Conservation (phyloP, 2,888 invertebrate genomes). For the Cotesia congregata region DNA sequence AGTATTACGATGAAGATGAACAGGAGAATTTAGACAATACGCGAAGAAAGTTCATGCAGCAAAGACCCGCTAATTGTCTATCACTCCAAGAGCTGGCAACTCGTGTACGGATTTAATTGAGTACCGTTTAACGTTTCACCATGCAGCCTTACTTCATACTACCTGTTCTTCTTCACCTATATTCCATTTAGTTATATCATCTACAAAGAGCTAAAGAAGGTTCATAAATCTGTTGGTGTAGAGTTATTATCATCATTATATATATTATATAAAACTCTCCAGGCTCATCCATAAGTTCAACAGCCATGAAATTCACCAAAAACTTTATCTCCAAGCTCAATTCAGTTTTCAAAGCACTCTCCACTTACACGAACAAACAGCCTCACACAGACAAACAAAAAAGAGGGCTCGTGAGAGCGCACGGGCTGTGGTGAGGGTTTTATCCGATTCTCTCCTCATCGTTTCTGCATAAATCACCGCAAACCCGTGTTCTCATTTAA, state of each 20-base stretch:
- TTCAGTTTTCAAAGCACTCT: conserved; percentile 1
- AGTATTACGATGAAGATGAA: conserved; percentile 14
- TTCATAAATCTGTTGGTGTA: no score
- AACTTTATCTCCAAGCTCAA: conserved; percentile 14
- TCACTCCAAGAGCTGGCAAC: conserved; percentile 23
- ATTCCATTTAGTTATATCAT: conserved; percentile 16
- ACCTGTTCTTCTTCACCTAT: background rate
- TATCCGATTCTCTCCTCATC: conserved; percentile 6
- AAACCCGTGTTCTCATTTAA: conserved; percentile 32
- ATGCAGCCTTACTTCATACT: background rate
- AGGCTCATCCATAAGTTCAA: conserved; percentile 19
- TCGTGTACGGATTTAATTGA: conserved; percentile 35
- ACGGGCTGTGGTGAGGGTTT: background rate
- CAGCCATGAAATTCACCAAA: conserved; percentile 22
- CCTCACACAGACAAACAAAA: background rate
- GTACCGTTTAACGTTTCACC: conserved; percentile 16
- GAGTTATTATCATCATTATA: background rate
- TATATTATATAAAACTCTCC: background rate
- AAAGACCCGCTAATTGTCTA: conserved; percentile 31
- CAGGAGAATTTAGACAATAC: background rate
- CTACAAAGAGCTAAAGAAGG: background rate
- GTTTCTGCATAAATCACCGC: conserved; percentile 28
- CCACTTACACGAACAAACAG: conserved; percentile 6
- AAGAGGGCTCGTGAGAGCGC: background rate
- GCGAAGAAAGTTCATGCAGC: background rate